phyloP scores from a whole-genome alignment of 1,140 invertebrate species.

The Leguminivora glycinivorella region DNA sequence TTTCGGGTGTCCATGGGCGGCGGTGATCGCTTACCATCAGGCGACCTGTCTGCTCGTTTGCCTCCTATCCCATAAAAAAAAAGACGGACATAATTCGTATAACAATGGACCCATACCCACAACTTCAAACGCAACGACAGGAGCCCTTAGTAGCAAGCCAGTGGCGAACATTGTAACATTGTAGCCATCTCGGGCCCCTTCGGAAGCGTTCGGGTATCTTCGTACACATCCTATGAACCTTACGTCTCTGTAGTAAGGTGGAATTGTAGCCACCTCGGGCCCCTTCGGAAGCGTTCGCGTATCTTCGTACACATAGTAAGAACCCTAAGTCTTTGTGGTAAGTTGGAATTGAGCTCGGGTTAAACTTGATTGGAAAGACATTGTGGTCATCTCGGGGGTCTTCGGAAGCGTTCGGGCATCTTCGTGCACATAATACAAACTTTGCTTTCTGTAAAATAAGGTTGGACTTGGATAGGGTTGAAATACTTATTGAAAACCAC shows the following conservation, averaged over 20 bases:
- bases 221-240: background rate
- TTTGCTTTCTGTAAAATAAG: no score
- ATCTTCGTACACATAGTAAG: background rate
- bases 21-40: no score
- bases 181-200: background rate
- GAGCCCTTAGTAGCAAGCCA: background rate
- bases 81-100: background rate
- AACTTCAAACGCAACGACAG: background rate
- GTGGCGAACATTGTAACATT: slow-evolving; percentile 1
- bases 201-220: background rate
- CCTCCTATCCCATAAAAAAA: background rate
- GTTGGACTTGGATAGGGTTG: no score
- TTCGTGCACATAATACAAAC: background rate
- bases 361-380: no score
- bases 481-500: no score
- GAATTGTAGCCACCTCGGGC: no score
- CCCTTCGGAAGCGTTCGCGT: background rate
- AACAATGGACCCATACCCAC: background rate
- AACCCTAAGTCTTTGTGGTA: background rate
- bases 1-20: no score
- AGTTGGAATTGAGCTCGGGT: background rate
- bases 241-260: background rate
- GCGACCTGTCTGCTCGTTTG: no score
- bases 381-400: no score
- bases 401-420: background rate